Conservation (phyloP, 64 coral and sea anemone species). For the Hydrozoanthus tunicans region DNA sequence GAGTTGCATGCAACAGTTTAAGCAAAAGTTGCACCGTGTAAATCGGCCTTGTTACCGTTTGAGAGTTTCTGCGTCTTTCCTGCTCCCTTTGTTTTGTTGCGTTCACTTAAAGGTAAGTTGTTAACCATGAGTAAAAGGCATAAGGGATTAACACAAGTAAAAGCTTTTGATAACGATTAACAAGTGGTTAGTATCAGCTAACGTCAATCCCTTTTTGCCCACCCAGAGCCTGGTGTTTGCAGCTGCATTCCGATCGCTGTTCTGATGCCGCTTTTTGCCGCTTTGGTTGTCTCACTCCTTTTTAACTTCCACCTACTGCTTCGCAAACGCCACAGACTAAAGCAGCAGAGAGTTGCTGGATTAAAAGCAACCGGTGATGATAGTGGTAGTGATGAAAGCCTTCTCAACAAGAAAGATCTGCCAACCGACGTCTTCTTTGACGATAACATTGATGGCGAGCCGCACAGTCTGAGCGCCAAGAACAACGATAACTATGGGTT, state of each 20-base stretch:
- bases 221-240: neutral
- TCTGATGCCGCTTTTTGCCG: slow-evolving; percentile 18
- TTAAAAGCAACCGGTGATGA: neutral
- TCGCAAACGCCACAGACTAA: neutral
- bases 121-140: no score
- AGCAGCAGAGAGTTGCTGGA: neutral
- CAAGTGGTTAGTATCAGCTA: no score
- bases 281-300: neutral
- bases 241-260: neutral
- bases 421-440: neutral
- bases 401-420: neutral
- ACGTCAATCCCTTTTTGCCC: neutral
- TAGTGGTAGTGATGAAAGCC: slow-evolving; percentile 7
- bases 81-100: no score
- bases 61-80: no score
- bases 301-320: neutral
- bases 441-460: neutral
- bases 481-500: neutral
- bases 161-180: no score
- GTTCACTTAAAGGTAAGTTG: no score
- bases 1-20: no score
- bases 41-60: no score
- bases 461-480: neutral
- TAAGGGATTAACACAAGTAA: no score
- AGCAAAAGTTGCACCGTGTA: no score